Base-by-base conservation (phyloP, 2,888 invertebrate species). In the Odontocerum albicorne region DNA sequence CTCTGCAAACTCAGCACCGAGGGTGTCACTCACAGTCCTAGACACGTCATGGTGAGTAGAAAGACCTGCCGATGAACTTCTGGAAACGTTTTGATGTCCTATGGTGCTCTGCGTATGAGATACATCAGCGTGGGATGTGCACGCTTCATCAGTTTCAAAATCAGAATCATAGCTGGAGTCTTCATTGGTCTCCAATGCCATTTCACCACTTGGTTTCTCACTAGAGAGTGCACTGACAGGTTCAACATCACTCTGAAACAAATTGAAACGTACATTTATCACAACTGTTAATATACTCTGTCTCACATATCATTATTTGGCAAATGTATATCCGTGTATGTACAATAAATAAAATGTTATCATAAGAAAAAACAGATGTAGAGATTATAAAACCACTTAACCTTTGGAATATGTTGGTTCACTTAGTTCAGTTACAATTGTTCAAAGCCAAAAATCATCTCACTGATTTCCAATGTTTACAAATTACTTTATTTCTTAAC, bases 101-200 rank as follows among this genome's bases (percentile, higher is more conserved):
- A 32, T 19, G 45, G 27, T 44, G 20, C 59, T 59, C 2, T 72
- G 70, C 12, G 55, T 52, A 32, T 53, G 52, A 8, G 59, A 49
- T 2, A 68, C 63, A 44, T 67, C 66, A 47, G 62, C 61, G 17
- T 65, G 63, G 8, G 67, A 65, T 65, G 68, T 57, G 63, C 67
- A 67, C 65, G 69, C 64, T 67, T 69, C 69, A 69, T 84, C 83
- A 20, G 80, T 83, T 59, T 87, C 87, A 67, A 84, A 87, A 70
- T 92, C 90, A 15, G 90, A 91, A 74, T 92, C 92, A 73, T 92
- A 92, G 68, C 90, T 90, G 51, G 90, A 91, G 72, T 92, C 92
- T 67, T 90, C 91, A 35, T 74, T 77, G 15, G 60, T 50, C 52
- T 61, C 62, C 42, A 58, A 22, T 15, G 59, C 61, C 57, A 57